phyloP scores from a whole-genome alignment of 2,113 vertebrate genomes.

The Peromyscus californicus region DNA sequence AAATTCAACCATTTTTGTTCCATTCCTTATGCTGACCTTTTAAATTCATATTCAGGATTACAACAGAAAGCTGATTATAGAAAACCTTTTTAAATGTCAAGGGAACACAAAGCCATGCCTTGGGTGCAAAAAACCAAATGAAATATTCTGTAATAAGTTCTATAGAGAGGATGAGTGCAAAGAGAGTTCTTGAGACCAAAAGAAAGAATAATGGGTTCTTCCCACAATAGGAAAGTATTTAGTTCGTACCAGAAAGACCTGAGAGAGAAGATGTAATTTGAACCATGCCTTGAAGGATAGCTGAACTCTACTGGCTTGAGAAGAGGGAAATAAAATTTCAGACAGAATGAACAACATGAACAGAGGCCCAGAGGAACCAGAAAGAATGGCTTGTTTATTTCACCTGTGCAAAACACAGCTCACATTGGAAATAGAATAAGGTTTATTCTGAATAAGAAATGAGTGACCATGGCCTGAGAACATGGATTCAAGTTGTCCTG shows the following conservation, averaged over 20 bases:
- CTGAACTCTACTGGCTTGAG: slow-evolving; percentile 15
- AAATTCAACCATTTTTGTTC: background rate
- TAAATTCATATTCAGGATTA: slow-evolving; percentile 45
- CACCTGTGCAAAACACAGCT: background rate
- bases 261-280: slow-evolving; percentile 57
- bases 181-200: background rate
- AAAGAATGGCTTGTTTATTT: background rate
- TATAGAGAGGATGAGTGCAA: background rate
- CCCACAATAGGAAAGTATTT: background rate
- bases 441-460: background rate
- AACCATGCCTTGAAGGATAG: slow-evolving; percentile 59
- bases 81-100: slow-evolving; percentile 62
- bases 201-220: slow-evolving; percentile 1
- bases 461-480: background rate
- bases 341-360: background rate
- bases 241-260: background rate
- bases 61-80: slow-evolving; percentile 63
- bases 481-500: no score
- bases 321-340: slow-evolving; percentile 67
- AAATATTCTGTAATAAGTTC: slow-evolving; percentile 47
- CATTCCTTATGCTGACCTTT: slow-evolving; percentile 41
- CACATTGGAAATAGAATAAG: background rate
- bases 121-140: background rate
- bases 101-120: slow-evolving; percentile 11
- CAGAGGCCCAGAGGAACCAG: slow-evolving; percentile 14